Evolutionary conservation across 2,888 invertebrate species (phyloP).

Genomic region (Autographa pulchrina): DNA sequence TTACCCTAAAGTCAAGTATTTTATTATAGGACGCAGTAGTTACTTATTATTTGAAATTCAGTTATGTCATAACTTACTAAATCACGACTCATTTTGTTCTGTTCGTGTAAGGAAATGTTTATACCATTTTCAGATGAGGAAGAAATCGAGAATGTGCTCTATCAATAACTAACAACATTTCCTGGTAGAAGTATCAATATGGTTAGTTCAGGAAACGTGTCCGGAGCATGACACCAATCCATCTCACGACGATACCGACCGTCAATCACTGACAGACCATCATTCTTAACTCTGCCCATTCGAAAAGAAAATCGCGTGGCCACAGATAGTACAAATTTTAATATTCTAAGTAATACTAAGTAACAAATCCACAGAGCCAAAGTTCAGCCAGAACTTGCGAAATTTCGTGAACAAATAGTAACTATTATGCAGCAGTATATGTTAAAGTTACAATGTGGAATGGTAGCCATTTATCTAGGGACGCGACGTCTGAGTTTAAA

Average conservation of each 20-base stretch:
- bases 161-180: conserved; percentile 2
- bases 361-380: conserved; percentile 19
- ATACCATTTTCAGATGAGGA: background rate
- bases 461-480: conserved; percentile 31
- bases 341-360: background rate
- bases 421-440: conserved; percentile 41
- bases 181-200: background rate
- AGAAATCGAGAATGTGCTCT: background rate
- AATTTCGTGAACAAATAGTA: conserved; percentile 31
- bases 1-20: background rate
- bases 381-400: conserved; percentile 28
- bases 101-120: background rate
- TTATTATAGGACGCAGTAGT: no score
- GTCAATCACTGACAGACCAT: conserved; percentile 58
- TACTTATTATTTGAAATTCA: no score
- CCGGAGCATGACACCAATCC: conserved; percentile 60
- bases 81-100: no score
- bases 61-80: no score
- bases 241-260: conserved; percentile 52
- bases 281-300: conserved; percentile 41
- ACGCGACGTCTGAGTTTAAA: background rate
- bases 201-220: conserved; percentile 14
- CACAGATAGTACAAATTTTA: no score
- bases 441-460: conserved; percentile 30
- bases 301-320: background rate